Base-by-base conservation (phyloP, 2,113 vertebrate species). In the Marmota flaviventris region DNA sequence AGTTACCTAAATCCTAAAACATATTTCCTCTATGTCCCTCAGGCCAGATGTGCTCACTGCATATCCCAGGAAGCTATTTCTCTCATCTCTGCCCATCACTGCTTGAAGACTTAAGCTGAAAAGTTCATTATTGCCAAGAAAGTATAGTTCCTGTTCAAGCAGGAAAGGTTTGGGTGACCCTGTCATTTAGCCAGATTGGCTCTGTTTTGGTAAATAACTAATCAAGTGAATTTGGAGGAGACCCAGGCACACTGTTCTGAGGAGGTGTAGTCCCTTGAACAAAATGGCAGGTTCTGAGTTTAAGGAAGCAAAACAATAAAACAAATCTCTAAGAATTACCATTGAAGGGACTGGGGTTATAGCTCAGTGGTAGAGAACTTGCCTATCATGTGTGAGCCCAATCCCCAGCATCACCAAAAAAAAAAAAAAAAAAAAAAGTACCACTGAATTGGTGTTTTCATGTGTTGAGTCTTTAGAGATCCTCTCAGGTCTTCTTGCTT, bases 201-300 rank as follows among this genome's bases (percentile, higher is more conserved):
- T 78, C 42, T 42, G 39, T 84, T 83, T 91, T 94, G 75, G 58
- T 91, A 69, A 94, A 86, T 18, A 95, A 75, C 25, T 75, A 81
- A 83, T 86, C 65, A 69, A 10, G 24, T 73, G 85, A 86, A 89
- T 63, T 5, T 61, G 37, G 34, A 93, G 70, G 48, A 96, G 83
- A 58, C 34, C 51, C 42, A 81, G 70, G 45, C 34, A 92, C 34
- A 82, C 34, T 27, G 18, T 91, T 76, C 75, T 79, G 76, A 92
- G 45, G 87, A 61, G 37, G 27, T 53, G n/a, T 58, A 75, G n/a
- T 65, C 65, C 61, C 73, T 91, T 85, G 69, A 89, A 85, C 70
- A 89, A 70, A 89, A 93, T 73, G 24, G 27, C 58, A 73, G 87
- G 73, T 78, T 95, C 61, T 5, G 45, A 93, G 63, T 91, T 73